Evolutionary conservation across 2,113 vertebrate species (phyloP), one percentile per base, ranked within the genome.

Genomic region (Anhinga anhinga): DNA sequence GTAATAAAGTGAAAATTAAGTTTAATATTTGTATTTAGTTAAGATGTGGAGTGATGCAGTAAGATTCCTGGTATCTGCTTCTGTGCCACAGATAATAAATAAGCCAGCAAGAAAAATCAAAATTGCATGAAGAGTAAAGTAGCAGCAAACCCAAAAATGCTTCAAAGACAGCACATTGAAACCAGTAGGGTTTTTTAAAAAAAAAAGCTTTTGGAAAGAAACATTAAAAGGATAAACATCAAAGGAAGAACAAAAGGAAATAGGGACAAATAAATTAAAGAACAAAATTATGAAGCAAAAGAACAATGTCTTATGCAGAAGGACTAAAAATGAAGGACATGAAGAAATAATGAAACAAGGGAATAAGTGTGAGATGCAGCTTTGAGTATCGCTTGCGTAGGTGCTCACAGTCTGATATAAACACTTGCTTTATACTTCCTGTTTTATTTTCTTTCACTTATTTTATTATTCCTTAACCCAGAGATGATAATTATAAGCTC

Each of bases 221-320:
- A 85, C 72, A 67, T 94, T 93, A 90, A 90, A 95, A 96, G 88
- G 44, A 83, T 90, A 80, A 93, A 86, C 82, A 94, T 95, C 94
- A 97, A 95, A 97, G 71, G 62, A 69, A 92, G 70, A 93, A 78
- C 62, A 83, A 94, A 95, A 91, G 38, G 27, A 91, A 93, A 89
- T 44, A 5, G 16, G 47, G 44, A 82, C 38, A 93, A 86, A 90
- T 82, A 96, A 95, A 93, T 87, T 95, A 55, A 84, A 84, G 73
- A 87, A 93, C 29, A 76, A 86, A 95, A 89, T 79, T 79, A 69
- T 22, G 65, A 79, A 87, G 61, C 18, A 52, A 84, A 71, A 93
- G 52, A 90, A 74, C 72, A 91, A 93, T 49, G 27, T 15, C 30
- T 53, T 58, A 1, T 36, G 49, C 14, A 58, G 82, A 58, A 92